A percentile compares a stretch with the other conserved stretches of the same genome.
Conservation (phyloP, 2,113 vertebrate genomes). For the Hoplias malabaricus region DNA sequence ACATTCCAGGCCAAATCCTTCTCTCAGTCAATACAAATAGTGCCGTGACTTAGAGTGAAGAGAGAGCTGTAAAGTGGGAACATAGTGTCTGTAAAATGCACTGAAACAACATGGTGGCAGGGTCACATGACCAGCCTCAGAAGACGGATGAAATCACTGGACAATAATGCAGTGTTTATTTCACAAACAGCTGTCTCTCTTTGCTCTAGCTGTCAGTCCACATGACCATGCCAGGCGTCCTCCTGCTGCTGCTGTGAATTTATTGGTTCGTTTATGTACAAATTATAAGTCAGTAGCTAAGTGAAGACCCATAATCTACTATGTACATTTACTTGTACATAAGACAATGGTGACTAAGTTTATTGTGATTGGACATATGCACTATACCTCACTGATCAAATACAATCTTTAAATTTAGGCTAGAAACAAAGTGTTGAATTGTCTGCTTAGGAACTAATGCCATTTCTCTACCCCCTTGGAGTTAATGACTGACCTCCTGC, state of each 20-base stretch:
- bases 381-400: no score
- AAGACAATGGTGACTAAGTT: no score
- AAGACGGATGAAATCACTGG: conserved; percentile 14
- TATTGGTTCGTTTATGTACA: background rate
- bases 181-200: conserved; percentile 22
- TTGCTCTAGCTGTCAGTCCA: background rate
- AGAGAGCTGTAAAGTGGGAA: conserved; percentile 15
- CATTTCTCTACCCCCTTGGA: no score
- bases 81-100: background rate
- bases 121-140: background rate
- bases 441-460: no score
- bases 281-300: no score
- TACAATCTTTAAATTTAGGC: no score
- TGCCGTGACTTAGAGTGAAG: background rate
- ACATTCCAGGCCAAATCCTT: background rate
- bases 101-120: background rate
- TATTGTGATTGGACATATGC: no score
- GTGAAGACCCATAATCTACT: no score
- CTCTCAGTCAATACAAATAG: background rate
- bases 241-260: background rate
- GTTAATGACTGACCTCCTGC: no score
- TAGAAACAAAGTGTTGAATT: no score
- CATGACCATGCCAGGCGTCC: background rate
- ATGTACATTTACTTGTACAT: no score
- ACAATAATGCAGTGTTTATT: conserved; percentile 24